These are phyloP conservation scores for Periophthalmodon schlosseri DNA, from an alignment of 2,113 vertebrate genomes.

Conservation along the genomic window DNA sequence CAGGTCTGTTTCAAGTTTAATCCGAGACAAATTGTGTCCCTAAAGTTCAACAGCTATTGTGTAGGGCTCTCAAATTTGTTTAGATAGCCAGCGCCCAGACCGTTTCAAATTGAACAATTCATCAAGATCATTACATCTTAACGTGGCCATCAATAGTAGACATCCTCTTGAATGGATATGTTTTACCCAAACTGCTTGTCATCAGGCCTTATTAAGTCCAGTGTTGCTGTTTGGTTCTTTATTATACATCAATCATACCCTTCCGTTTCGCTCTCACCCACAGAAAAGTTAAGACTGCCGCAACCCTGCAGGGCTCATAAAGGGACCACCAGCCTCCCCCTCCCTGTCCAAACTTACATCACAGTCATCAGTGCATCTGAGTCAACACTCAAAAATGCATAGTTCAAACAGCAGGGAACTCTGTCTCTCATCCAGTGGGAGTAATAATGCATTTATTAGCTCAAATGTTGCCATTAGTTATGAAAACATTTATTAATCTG, in stretches of 20 bases:
- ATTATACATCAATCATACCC: neutral
- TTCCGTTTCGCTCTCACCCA: neutral
- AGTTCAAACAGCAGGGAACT: neutral
- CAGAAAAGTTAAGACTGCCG: slow-evolving; percentile 1
- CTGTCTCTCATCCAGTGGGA: slow-evolving; percentile 28
- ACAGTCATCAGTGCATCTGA: slow-evolving; percentile 12
- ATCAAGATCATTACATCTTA: neutral
- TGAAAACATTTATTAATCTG: slow-evolving; percentile 11
- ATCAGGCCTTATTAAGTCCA: neutral
- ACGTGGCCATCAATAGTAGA: neutral
- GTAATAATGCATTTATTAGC: slow-evolving; percentile 51
- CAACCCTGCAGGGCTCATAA: slow-evolving; percentile 28
- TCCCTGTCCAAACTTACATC: neutral
- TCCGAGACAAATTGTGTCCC: slow-evolving; percentile 24
- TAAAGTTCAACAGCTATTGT: neutral
- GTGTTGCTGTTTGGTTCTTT: neutral
- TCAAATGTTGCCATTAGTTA: slow-evolving; percentile 14
- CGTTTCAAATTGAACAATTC: too few species aligned
- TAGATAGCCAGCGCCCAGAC: too few species aligned
- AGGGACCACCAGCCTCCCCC: slow-evolving; percentile 22
- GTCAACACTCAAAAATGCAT: neutral
- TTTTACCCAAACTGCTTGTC: neutral
- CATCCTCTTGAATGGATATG: neutral
- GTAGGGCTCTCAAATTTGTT: slow-evolving; percentile 12
- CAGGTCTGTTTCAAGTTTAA: slow-evolving; percentile 52